Conservation (phyloP, 2,888 invertebrate genomes). For the Protonemura montana region DNA sequence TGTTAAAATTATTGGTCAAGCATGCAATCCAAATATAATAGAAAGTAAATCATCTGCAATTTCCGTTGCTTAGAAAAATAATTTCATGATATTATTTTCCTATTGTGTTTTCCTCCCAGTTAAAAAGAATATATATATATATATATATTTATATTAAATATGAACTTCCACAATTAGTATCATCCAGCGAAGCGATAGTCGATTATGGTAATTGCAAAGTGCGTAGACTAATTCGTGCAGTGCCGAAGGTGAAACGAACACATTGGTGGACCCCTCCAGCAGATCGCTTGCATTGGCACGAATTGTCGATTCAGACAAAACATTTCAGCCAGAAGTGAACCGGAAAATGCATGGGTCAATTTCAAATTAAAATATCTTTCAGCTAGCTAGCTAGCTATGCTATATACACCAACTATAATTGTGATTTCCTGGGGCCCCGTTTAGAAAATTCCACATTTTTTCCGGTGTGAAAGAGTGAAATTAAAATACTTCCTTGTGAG, state of each 20-base stretch:
- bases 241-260: background rate
- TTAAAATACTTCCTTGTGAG: background rate
- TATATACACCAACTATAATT: background rate
- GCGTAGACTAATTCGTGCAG: background rate
- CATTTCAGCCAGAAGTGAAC: background rate
- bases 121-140: too few relatives aligned
- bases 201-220: background rate
- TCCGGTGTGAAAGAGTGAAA: background rate
- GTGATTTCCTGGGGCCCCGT: background rate
- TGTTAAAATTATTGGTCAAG: background rate
- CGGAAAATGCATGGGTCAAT: background rate
- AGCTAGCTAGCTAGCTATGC: background rate
- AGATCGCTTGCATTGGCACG: background rate
- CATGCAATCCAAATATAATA: too few relatives aligned
- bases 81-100: too few relatives aligned
- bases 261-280: too few relatives aligned
- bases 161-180: too few relatives aligned
- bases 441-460: background rate
- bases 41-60: too few relatives aligned
- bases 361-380: conserved; percentile 3
- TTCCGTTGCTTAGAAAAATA: too few relatives aligned
- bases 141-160: too few relatives aligned
- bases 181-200: too few relatives aligned
- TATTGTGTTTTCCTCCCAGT: too few relatives aligned
- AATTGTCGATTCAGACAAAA: background rate